Conservation (phyloP, 2,113 vertebrate species). For the Trinectes maculatus region DNA sequence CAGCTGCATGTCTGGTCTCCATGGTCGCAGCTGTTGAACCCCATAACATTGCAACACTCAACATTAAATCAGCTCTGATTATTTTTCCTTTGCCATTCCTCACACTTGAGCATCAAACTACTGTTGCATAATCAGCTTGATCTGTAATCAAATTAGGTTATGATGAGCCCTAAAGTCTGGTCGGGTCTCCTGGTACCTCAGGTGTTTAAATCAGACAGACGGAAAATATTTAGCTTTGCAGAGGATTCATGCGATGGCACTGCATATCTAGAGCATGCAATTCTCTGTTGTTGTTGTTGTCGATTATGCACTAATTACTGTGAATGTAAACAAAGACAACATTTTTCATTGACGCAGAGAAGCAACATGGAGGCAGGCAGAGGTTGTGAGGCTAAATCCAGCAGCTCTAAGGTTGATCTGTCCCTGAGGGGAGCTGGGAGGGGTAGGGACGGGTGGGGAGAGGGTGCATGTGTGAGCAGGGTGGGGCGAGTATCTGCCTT, state of each 20-base stretch:
- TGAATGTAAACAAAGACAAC: conserved; percentile 29
- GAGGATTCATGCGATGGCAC: neutral
- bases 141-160: conserved; percentile 57
- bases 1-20: neutral
- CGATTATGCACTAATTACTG: conserved; percentile 21
- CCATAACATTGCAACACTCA: neutral
- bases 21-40: neutral
- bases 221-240: conserved; percentile 1
- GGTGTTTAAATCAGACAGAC: conserved; percentile 22
- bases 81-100: conserved; percentile 2
- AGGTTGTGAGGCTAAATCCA: conserved; percentile 35
- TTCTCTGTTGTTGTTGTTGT: neutral
- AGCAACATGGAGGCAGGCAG: neutral
- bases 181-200: conserved; percentile 47
- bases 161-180: conserved; percentile 57
- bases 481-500: conserved; percentile 43
- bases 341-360: conserved; percentile 7
- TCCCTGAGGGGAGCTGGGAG: conserved; percentile 39
- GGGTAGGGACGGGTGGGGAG: conserved; percentile 17
- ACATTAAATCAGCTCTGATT: conserved; percentile 26
- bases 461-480: conserved; percentile 37
- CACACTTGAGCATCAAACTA: conserved; percentile 34
- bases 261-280: conserved; percentile 9
- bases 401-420: conserved; percentile 35
- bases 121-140: conserved; percentile 38